These are phyloP conservation scores for Melanotus villosus DNA, from an alignment of 2,888 invertebrate species.

Conservation along the genomic window DNA sequence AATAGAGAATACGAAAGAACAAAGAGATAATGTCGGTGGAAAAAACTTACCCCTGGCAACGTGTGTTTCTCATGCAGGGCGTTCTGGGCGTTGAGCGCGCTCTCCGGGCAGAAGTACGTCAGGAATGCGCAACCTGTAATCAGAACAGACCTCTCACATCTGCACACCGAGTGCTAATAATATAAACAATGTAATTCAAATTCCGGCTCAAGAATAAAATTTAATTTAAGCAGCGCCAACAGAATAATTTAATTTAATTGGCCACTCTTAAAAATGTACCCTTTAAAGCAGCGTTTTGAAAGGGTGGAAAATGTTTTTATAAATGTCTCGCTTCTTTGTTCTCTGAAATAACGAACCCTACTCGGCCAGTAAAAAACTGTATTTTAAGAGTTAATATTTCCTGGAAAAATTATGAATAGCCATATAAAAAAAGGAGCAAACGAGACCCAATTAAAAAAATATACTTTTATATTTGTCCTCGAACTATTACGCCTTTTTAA, in stretches of 20 bases:
- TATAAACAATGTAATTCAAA: slow-evolving; percentile 48
- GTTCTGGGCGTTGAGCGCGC: slow-evolving; percentile 93
- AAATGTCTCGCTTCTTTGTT: slow-evolving; percentile 45
- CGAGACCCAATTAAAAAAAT: slow-evolving; percentile 12
- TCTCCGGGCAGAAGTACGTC: slow-evolving; percentile 97
- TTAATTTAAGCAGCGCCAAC: slow-evolving; percentile 49
- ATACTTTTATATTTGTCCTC: not conserved
- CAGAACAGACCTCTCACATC: slow-evolving; percentile 57
- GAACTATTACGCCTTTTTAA: too few relatives aligned
- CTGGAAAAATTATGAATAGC: slow-evolving; percentile 29
- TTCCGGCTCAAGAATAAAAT: slow-evolving; percentile 50
- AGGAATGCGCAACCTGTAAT: slow-evolving; percentile 97
- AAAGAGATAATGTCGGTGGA: slow-evolving; percentile 39
- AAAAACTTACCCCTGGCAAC: slow-evolving; percentile 96
- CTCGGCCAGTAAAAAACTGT: slow-evolving; percentile 37
- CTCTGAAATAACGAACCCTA: slow-evolving; percentile 35
- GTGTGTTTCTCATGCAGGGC: slow-evolving; percentile 98
- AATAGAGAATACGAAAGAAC: slow-evolving; percentile 31
- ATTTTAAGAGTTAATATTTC: slow-evolving; percentile 40
- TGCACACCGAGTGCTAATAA: slow-evolving; percentile 48
- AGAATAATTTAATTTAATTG: slow-evolving; percentile 52
- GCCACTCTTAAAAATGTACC: slow-evolving; percentile 44
- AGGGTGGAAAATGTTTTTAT: slow-evolving; percentile 43
- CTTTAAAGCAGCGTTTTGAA: slow-evolving; percentile 43
- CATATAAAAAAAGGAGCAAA: slow-evolving; percentile 22